phyloP scores from a whole-genome alignment of 1,140 invertebrate genomes.

The Lasioglossum albipes region DNA sequence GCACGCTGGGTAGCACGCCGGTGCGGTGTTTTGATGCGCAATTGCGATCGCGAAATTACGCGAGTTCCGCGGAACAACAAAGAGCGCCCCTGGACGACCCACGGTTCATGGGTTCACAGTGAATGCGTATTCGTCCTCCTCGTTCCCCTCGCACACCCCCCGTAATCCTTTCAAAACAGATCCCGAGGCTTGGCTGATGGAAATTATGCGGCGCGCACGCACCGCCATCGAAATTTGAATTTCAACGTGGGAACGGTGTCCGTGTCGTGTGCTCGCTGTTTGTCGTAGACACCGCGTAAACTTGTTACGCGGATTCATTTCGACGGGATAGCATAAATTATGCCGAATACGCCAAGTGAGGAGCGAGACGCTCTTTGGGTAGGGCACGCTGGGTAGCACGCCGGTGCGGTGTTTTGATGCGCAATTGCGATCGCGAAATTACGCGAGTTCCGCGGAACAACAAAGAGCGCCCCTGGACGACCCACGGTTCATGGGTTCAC shows the following conservation, averaged over 20 bases:
- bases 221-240: constrained; percentile 39
- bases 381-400: too few relatives aligned
- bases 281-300: background rate
- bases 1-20: too few relatives aligned
- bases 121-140: background rate
- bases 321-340: background rate
- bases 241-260: constrained; percentile 33
- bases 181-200: constrained; percentile 5
- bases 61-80: constrained; percentile 34
- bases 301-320: constrained; percentile 11
- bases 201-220: constrained; percentile 29
- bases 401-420: too few relatives aligned
- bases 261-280: background rate
- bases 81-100: constrained; percentile 18
- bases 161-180: constrained; percentile 60
- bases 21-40: too few relatives aligned
- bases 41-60: too few relatives aligned
- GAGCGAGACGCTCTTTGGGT: background rate
- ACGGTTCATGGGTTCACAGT: background rate
- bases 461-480: constrained; percentile 38
- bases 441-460: constrained; percentile 12
- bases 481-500: too few relatives aligned
- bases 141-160: background rate
- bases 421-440: too few relatives aligned
- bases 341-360: background rate